A percentile compares a stretch with the other conserved stretches of the same genome.
Conservation (phyloP, 1,140 invertebrate species). For the Sipha flava region DNA sequence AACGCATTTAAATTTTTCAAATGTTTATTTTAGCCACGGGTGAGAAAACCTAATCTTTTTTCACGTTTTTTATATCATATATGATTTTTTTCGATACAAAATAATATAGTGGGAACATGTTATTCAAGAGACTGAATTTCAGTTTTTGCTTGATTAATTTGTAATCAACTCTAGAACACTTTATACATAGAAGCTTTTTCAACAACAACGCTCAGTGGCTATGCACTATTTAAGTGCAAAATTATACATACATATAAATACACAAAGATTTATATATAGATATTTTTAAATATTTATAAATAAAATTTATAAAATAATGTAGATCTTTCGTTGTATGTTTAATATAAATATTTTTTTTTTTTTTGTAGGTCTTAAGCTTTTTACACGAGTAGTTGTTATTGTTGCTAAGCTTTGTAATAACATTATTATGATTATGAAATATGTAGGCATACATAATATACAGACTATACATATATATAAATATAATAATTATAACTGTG, state of each 20-base stretch:
- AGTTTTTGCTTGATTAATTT: not conserved
- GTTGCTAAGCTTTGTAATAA: slow-evolving; percentile 32
- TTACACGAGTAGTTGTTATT: slow-evolving; percentile 30
- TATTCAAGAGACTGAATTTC: slow-evolving; percentile 22
- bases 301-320: slow-evolving; percentile 4
- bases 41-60: not conserved
- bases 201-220: slow-evolving; percentile 27
- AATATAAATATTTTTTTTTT: slow-evolving; percentile 15
- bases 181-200: slow-evolving; percentile 8
- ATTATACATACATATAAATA: slow-evolving; percentile 28
- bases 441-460: slow-evolving; percentile 21
- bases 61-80: not conserved
- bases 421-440: slow-evolving; percentile 16
- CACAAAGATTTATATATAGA: slow-evolving; percentile 14
- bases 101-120: not conserved
- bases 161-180: not conserved
- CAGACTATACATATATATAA: slow-evolving; percentile 13
- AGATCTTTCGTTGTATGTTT: slow-evolving; percentile 14
- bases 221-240: slow-evolving; percentile 1
- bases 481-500: slow-evolving; percentile 26
- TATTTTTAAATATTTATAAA: slow-evolving; percentile 31
- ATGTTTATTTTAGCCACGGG: slow-evolving; percentile 1
- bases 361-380: slow-evolving; percentile 27
- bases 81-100: not conserved
- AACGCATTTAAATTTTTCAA: not conserved